Base-by-base conservation (phyloP, 2,113 vertebrate species). In the Chaetodon trifascialis region DNA sequence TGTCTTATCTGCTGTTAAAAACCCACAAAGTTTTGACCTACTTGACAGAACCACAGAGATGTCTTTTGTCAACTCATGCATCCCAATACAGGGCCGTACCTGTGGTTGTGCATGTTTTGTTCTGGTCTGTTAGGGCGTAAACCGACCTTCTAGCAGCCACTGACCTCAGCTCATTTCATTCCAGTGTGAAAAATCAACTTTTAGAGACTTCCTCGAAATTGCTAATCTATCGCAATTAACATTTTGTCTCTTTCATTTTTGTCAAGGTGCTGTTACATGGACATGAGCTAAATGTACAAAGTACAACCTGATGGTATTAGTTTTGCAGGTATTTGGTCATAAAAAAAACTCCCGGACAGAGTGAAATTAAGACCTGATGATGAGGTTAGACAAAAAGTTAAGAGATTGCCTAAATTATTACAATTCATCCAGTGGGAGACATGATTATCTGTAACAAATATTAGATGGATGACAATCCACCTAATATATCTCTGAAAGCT, bases 1-100 rank as follows among this genome's bases (percentile, higher is more conserved):
- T 46, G 40, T 73, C 80, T 86, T 21, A 17, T 73, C 36, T 77
- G 44, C 17, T 69, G 60, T 83, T 85, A 12, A 30, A 71, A 84
- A 80, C 19, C 52, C 21, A 71, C 34, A 2, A 73, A 74, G 63
- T 79, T 79, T 59, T 92, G 86, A 89, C 91, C 90, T 63, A 90
- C 82, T 91, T 90, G n/a, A 62, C 73, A 70, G 47, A 82, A 56
- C 38, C 8, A 30, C 40, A 82, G 73, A 80, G 58, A 64, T 59
- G 76, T 86, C 71, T 74, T 52, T 68, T 64, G 84, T 74, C 79
- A 58, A 42, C 51, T 80, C 34, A 58, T 40, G 66, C 63, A 30
- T 70, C 30, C 70, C 25, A 67, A 14, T 10, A 42, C 76, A 72
- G 25, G 1, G 30, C 15, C 6, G 0, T 23, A 42, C 12, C 52